These are phyloP conservation scores for Pitta sordida DNA, from an alignment of 2,113 vertebrate genomes.

Conservation along the genomic window DNA sequence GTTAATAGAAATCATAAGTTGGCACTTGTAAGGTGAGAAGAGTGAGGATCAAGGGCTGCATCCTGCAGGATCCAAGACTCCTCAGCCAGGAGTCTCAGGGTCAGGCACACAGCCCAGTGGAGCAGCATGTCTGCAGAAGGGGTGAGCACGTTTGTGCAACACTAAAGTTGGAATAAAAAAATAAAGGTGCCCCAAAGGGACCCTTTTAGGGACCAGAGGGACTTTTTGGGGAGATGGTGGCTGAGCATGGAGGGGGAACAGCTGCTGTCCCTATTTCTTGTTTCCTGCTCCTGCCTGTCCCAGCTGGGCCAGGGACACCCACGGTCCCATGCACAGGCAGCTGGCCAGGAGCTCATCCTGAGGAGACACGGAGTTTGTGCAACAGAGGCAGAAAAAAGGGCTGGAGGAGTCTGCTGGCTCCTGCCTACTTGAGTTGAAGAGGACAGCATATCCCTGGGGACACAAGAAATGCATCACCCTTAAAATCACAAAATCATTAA, in stretches of 20 bases:
- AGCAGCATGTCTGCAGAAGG: accelerated
- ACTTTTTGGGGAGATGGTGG: neutral
- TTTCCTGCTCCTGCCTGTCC: neutral
- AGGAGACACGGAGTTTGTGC: neutral
- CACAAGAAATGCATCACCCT: neutral
- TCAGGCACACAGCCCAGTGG: neutral
- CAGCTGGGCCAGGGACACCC: neutral
- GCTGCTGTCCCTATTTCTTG: neutral
- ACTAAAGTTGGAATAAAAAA: neutral
- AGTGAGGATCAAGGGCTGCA: neutral
- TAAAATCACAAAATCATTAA: neutral
- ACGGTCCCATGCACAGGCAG: neutral
- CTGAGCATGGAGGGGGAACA: neutral
- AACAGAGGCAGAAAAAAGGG: neutral
- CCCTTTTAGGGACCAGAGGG: neutral
- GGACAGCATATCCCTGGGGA: neutral
- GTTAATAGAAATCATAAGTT: neutral
- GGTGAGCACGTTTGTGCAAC: neutral
- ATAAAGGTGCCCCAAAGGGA: neutral
- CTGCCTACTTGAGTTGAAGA: neutral
- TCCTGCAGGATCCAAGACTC: neutral
- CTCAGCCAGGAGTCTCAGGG: neutral
- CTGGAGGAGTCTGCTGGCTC: neutral
- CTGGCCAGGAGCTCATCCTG: accelerated
- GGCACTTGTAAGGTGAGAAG: neutral